Conservation (phyloP, 2,113 vertebrate species). For the Harpagus bidentatus region DNA sequence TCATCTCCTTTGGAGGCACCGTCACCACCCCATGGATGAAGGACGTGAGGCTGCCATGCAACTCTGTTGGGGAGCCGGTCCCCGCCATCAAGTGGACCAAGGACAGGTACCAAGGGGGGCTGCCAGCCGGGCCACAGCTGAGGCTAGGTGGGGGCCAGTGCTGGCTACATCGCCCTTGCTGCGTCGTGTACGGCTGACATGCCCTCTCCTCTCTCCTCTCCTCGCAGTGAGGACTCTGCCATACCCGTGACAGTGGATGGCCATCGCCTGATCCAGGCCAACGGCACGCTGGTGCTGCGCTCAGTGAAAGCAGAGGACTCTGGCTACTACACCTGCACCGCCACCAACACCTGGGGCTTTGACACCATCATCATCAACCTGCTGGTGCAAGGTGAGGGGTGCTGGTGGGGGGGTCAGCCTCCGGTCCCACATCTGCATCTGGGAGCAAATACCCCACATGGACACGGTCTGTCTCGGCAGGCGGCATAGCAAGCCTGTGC, state of each 20-base stretch:
- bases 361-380: slow-evolving; percentile 98
- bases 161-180: accelerated
- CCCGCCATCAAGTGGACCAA: slow-evolving; percentile 97
- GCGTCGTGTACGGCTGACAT: accelerated
- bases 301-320: slow-evolving; percentile 95
- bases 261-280: slow-evolving; percentile 89
- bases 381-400: slow-evolving; percentile 88
- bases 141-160: background rate
- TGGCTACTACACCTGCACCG: slow-evolving; percentile 96
- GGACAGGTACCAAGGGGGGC: slow-evolving; percentile 82
- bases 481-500: accelerated
- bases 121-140: accelerated
- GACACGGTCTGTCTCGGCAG: accelerated
- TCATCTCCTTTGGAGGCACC: slow-evolving; percentile 94
- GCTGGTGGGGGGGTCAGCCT: accelerated
- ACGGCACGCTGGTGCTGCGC: slow-evolving; percentile 91
- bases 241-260: slow-evolving; percentile 89
- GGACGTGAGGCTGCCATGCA: slow-evolving; percentile 92
- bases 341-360: slow-evolving; percentile 95
- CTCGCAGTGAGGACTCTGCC: slow-evolving; percentile 87
- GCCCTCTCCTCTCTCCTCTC: too few relatives aligned
- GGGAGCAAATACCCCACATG: accelerated
- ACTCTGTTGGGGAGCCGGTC: slow-evolving; percentile 90
- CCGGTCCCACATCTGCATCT: accelerated
- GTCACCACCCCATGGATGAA: slow-evolving; percentile 99